These are phyloP conservation scores for Archips xylosteana DNA, from an alignment of 2,888 invertebrate species.

Conservation along the genomic window DNA sequence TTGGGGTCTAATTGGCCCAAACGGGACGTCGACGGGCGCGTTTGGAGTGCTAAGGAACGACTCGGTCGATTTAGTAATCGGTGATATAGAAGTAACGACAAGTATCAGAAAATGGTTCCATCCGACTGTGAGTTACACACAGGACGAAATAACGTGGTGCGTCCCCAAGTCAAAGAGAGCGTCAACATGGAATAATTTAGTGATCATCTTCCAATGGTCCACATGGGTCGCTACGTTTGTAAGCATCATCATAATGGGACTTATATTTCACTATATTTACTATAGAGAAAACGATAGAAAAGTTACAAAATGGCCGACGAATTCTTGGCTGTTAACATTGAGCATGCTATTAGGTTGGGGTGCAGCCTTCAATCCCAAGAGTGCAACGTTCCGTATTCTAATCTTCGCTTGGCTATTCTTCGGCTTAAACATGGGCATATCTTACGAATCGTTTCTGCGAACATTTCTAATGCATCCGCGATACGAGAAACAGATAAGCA, in stretches of 20 bases:
- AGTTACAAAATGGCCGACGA: constrained; percentile 77
- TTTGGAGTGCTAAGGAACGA: constrained; percentile 67
- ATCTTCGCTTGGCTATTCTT: constrained; percentile 80
- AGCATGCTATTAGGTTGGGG: constrained; percentile 81
- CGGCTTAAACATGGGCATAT: constrained; percentile 80
- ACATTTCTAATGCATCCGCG: constrained; percentile 83
- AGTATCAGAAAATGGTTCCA: constrained; percentile 76
- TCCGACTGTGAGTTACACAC: constrained; percentile 77
- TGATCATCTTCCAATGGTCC: constrained; percentile 79
- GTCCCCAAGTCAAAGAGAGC: constrained; percentile 74
- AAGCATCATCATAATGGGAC: constrained; percentile 68
- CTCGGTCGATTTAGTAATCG: constrained; percentile 72
- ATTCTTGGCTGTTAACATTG: constrained; percentile 76
- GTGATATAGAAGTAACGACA: constrained; percentile 79
- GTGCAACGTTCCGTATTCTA: constrained; percentile 72
- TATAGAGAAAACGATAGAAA: constrained; percentile 65
- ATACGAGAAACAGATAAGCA: constrained; percentile 81
- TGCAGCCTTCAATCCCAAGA: constrained; percentile 71
- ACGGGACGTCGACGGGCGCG: constrained; percentile 75
- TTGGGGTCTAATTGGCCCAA: constrained; percentile 69
- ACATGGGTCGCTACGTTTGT: constrained; percentile 75
- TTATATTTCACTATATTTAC: constrained; percentile 72
- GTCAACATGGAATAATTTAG: constrained; percentile 77
- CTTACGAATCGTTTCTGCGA: constrained; percentile 81
- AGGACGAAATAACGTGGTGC: constrained; percentile 83